Evolutionary conservation across 2,113 vertebrate species (phyloP), one percentile per base, ranked within the genome.

Genomic region (Sorex fumeus): DNA sequence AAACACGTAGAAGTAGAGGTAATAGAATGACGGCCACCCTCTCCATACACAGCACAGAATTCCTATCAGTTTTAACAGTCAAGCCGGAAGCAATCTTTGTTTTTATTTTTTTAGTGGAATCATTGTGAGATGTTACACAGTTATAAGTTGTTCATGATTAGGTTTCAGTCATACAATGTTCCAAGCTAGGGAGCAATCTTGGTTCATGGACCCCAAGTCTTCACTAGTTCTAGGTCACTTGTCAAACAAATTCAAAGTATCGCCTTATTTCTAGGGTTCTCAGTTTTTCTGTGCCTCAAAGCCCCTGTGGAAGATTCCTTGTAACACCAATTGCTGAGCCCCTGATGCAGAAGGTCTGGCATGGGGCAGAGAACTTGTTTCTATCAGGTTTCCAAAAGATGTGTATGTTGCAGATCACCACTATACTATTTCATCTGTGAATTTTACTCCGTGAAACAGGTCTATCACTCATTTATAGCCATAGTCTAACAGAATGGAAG

Each of bases 201-300:
- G n/a, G n/a, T n/a, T n/a, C n/a, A n/a, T n/a, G n/a, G n/a, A n/a
- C n/a, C n/a, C n/a, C n/a, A n/a, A n/a, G n/a, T n/a, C n/a, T n/a
- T n/a, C n/a, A n/a, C n/a, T n/a, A n/a, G n/a, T n/a, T n/a, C 18
- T 0, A 0, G 0, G 12, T 12, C 45, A 82, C 30, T 50, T 91
- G 15, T 43, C 27, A 83, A 78, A 81, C 43, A 82, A 43, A 60
- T 62, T 81, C 30, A 78, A 72, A 34, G 23, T 0, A 0, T 32
- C 70, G 30, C 21, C 1, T 53, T 21, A 47, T 62, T 92, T 36
- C 19, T 30, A 53, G 32, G 32, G 7, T 81, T 89, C 75, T 85
- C 69, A 74, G 19, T 60, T 32, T 36, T 1, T 45, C 2, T 4
- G 1, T 7, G 57, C n/a, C 3, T n/a, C 30, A 0, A 3, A 87